A percentile compares a stretch with the other conserved stretches of the same genome.
Evolutionary conservation across 2,888 invertebrate species (phyloP).

Genomic region (Suillia variegata): DNA sequence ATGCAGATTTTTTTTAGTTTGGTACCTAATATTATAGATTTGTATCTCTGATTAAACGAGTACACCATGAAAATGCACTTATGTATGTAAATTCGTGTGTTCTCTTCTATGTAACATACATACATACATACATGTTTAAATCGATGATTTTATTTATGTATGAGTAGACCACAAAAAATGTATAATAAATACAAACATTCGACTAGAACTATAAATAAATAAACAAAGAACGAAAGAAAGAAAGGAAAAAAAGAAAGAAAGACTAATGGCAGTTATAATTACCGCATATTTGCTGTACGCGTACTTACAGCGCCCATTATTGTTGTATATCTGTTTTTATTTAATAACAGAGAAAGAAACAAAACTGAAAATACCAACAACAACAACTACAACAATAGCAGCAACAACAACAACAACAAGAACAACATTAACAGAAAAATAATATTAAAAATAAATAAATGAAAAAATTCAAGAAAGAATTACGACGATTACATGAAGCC

Average conservation of each 20-base stretch:
- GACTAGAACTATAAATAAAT: no score
- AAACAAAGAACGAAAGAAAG: no score
- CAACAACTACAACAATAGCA: no score
- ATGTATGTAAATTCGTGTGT: no score
- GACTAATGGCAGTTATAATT: conserved; percentile 2
- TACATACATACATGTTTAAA: background rate
- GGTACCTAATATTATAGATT: no score
- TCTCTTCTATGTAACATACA: background rate
- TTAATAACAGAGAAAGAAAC: background rate
- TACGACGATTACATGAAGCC: conserved; percentile 44
- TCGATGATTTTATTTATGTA: background rate
- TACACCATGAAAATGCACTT: no score
- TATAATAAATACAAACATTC: no score
- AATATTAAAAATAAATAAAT: background rate
- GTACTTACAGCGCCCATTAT: background rate
- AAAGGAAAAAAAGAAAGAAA: background rate
- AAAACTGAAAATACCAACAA: no score
- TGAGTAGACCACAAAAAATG: no score
- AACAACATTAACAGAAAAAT: background rate
- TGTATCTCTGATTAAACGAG: no score
- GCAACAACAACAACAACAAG: no score
- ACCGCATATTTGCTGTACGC: background rate
- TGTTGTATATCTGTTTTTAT: background rate
- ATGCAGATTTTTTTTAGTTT: no score
- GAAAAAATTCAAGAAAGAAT: conserved; percentile 17